Conservation (phyloP, 2,797 vertebrate genomes). For the Rhincodon typus region DNA sequence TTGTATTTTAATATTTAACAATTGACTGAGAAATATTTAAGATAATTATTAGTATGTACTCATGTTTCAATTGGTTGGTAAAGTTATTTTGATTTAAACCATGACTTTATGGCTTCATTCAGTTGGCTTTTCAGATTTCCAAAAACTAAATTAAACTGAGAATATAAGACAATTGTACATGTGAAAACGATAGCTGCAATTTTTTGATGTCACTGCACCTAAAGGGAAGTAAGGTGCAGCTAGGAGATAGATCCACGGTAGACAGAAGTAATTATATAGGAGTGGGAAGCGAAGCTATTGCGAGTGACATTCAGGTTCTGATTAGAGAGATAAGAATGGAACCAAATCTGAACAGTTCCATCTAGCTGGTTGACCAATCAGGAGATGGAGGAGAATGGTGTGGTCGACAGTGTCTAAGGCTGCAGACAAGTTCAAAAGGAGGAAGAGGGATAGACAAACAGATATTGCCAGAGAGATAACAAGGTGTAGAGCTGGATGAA, state of each 20-base stretch:
- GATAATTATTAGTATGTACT: too few species aligned
- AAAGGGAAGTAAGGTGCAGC: background rate
- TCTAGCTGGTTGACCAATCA: background rate
- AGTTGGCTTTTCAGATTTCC: too few species aligned
- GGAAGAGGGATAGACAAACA: background rate
- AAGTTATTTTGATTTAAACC: too few species aligned
- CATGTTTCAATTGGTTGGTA: too few species aligned
- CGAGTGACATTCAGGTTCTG: background rate
- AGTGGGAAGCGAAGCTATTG: background rate
- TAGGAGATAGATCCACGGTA: background rate
- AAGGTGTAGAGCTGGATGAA: too few species aligned
- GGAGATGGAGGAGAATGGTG: too few species aligned
- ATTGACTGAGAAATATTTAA: too few species aligned
- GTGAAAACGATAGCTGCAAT: background rate
- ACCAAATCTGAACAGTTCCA: background rate
- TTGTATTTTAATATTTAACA: too few species aligned
- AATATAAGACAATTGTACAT: too few species aligned
- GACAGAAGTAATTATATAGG: background rate
- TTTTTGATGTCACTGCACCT: background rate
- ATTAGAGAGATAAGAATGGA: background rate
- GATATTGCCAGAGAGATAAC: too few species aligned
- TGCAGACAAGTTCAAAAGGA: background rate
- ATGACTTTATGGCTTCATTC: too few species aligned
- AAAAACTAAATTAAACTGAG: too few species aligned
- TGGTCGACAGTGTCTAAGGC: background rate